Evolutionary conservation across 2,888 invertebrate genomes (phyloP), one percentile per base, ranked within the genome.

Genomic region (Noctua comes): DNA sequence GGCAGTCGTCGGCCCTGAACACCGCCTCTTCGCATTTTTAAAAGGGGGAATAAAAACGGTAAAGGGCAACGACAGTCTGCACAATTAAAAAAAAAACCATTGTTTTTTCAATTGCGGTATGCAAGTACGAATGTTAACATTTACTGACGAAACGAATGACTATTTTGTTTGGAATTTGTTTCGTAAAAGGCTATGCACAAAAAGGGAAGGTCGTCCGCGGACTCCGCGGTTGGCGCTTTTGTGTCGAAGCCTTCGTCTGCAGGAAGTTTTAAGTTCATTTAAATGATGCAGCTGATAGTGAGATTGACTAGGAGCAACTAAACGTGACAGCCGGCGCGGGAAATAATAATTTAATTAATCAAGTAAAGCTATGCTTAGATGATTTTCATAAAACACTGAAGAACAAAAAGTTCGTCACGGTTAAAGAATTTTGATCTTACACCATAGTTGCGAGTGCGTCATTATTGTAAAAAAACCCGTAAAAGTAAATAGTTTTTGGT

Each of bases 1-100:
- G 70, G 66, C 73, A 85, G 80, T 79, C n/a, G 88, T 66, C 27
- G 78, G 59, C 88, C 88, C 40, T 84, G 87, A 86, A 43, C 16
- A 57, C 65, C n/a, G 46, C 24, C 36, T 83, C 73, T 68, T 77
- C 64, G 66, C 6, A 77, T 70, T 72, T 79, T 82, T 65, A 65
- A 79, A 76, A 81, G 48, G 43, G 76, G 65, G 73, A 64, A 66
- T 46, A 36, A 43, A 62, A 65, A 40, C 72, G n/a, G 21, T 46
- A 73, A 75, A 84, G 79, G 66, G 57, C 43, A 68, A 51, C 46
- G 46, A 54, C 72, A 76, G 46, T 51, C 72, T 68, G 40, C 36
- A 57, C 16, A 27, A 16, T 40, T 36, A 27, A 54, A 54, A 27
- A 36, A 36, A 54, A 68, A 40, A 4, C 24, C 36, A n/a, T 70